Evolutionary conservation across 2,888 invertebrate species (phyloP), one percentile per base, ranked within the genome.

Genomic region (Nomada goodeniana): DNA sequence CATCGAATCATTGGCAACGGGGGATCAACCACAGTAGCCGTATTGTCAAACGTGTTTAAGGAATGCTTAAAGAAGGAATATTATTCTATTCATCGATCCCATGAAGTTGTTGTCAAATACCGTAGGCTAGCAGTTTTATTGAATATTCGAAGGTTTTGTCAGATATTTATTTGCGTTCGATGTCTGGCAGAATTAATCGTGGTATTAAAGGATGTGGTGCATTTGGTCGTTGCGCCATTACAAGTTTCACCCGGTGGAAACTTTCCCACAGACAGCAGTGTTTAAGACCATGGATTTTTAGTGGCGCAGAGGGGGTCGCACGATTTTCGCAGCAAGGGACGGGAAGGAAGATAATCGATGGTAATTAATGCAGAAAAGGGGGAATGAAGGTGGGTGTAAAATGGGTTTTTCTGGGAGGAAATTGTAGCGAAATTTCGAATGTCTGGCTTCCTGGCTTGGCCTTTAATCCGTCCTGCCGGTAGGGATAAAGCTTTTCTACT

Each of bases 321-420:
- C 76, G 42, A 60, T 68, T 50, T 36, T 53, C 50, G 69, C 10
- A 29, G 55, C 70, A 68, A n/a, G n/a, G n/a, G 5, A 77, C 70
- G 80, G 83, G 83, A 85, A 86, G 80, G 75, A 70, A 76, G 74
- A 76, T 82, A 85, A 82, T 85, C 79, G 76, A 86, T 82, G 77
- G 82, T 88, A 88, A 88, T 88, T 82, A 81, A 88, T 84, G 83
- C 79, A 67, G 26, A 77, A 80, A 61, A 59, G 11, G 44, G 29
- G 59, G 55, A 36, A 57, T n/a, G 44, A 63, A 76, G 70, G 72
- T 70, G 15, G 59, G 52, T 59, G 60, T 65, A 77, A 80, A 82
- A 70, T 65, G 76, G 61, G 69, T 73, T 57, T 55, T 36, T 23
- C 64, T 42, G 10, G 60, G 23, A 50, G 57, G 71, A 71, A 74